A percentile compares a stretch with the other conserved stretches of the same genome.
phyloP scores from a whole-genome alignment of 2,797 vertebrate species.

The Diglossa cyanea region DNA sequence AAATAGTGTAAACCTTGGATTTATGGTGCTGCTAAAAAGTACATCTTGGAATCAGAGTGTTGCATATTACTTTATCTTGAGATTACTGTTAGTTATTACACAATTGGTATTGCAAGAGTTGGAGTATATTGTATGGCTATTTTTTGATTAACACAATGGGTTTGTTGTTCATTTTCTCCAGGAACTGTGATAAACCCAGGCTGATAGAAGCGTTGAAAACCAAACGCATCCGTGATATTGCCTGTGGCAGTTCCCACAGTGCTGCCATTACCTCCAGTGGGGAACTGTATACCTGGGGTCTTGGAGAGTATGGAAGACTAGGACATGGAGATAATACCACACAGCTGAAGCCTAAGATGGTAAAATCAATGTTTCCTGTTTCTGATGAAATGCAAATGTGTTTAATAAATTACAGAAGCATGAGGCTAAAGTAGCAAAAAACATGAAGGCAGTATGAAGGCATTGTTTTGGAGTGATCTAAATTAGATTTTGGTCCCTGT shows the following conservation, averaged over 20 bases:
- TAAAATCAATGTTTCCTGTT: conserved; percentile 51
- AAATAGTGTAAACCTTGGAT: not conserved
- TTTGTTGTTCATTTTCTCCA: conserved; percentile 43
- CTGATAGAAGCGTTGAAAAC: conserved; percentile 95
- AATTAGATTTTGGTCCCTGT: not conserved
- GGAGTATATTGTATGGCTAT: not conserved
- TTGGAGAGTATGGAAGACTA: conserved; percentile 96
- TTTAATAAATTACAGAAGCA: not conserved
- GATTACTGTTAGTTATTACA: not conserved
- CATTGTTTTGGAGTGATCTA: not conserved
- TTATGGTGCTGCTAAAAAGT: not conserved
- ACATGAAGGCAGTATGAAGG: fast-evolving
- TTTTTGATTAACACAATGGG: not conserved
- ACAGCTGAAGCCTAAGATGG: conserved; percentile 96
- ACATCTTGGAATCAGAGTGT: not conserved
- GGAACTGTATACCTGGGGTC: conserved; percentile 96
- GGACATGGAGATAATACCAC: conserved; percentile 98
- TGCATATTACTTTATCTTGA: not conserved
- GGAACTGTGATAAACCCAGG: conserved; percentile 99
- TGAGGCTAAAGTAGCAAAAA: not conserved
- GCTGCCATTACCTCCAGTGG: conserved; percentile 97
- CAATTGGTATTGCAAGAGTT: not conserved
- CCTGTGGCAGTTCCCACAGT: conserved; percentile 97
- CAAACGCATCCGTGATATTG: conserved; percentile 96
- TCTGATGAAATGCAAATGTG: not conserved